Base-by-base conservation (phyloP, 2,113 vertebrate species). In the Verasper variegatus region DNA sequence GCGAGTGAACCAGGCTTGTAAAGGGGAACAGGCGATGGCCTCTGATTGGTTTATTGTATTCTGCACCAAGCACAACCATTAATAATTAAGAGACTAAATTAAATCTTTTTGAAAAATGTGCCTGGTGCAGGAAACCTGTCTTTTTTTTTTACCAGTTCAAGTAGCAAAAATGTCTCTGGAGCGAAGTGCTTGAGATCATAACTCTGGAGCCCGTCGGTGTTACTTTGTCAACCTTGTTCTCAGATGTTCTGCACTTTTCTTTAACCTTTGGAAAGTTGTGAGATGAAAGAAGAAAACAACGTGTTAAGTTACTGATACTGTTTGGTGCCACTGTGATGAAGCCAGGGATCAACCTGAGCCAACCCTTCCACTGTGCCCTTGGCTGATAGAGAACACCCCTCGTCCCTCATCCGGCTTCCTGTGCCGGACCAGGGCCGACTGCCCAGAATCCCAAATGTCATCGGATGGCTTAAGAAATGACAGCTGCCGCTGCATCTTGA, bases 401-500 rank as follows among this genome's bases (percentile, higher is more conserved):
- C n/a, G 68, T 82, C 73, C 79, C 60, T 27, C 21, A 40, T 81
- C 59, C 64, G 35, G 35, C 81, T 79, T 85, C 86, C 85, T 86
- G 81, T 71, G 26, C 65, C 13, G 60, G 63, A 26, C 54, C 49
- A 58, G 71, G 87, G 81, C 82, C 81, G 72, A 57, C 27, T 66
- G 88, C 88, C 85, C 85, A 88, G 68, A 66, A 86, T 86, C 45
- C 87, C 77, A 91, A 91, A 88, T 87, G 80, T 86, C 91, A 91
- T 49, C n/a, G 61, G 51, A 42, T 4, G 83, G 88, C 86, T 94
- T 87, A 90, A 75, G 85, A 81, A 80, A 51, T n/a, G 84, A 93
- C 93, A 94, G 91, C 93, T 93, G 93, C 83, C 7, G 13, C 67
- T 56, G 68, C 76, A 73, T 90, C 91, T 92, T 91, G 62, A 90